Evolutionary conservation across 2,113 vertebrate species (phyloP), one percentile per base, ranked within the genome.

Genomic region (Periophthalmus modestus): DNA sequence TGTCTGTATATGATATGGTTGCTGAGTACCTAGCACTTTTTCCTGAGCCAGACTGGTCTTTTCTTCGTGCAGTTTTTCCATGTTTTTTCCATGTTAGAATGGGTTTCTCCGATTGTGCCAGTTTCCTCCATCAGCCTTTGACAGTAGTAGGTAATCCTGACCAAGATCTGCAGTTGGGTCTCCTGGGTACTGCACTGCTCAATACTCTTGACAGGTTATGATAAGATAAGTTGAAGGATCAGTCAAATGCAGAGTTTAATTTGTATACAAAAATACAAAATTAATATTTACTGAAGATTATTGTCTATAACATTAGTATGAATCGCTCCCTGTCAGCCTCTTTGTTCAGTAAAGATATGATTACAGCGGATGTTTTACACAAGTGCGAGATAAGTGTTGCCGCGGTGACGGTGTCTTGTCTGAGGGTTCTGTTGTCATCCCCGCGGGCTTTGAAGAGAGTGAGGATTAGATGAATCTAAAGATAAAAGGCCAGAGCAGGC

Each of bases 401-500:
- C 52, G 47, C 24, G 43, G 5, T 46, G 19, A 65, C 70, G 58
- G 62, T 46, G 21, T 71, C n/a, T 72, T 28, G 77, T 78, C 67
- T 74, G 62, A 59, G 52, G 50, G 54, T 73, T 69, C 68, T 75
- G 59, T 62, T 78, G 62, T 81, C 55, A 16, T 55, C 73, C 68
- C 50, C 43, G 55, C 47, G 50, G 69, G 67, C 84, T 86, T 85
- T 86, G 72, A 83, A 77, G 71, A 73, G 57, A 73, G 73, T 77
- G 50, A 55, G 77, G 84, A 85, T 78, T 66, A 72, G 70, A 84
- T 80, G 77, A 86, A 80, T 66, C 68, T 59, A 81, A 67, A 86
- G 87, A 89, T 89, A 79, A 89, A 89, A 89, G 84, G 81, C 72
- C 68, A 74, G 47, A 36, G 68, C 70, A 54, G 79, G 77, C 71